phyloP scores from a whole-genome alignment of 2,113 vertebrate species.

The Brachypodius melanocephalos region DNA sequence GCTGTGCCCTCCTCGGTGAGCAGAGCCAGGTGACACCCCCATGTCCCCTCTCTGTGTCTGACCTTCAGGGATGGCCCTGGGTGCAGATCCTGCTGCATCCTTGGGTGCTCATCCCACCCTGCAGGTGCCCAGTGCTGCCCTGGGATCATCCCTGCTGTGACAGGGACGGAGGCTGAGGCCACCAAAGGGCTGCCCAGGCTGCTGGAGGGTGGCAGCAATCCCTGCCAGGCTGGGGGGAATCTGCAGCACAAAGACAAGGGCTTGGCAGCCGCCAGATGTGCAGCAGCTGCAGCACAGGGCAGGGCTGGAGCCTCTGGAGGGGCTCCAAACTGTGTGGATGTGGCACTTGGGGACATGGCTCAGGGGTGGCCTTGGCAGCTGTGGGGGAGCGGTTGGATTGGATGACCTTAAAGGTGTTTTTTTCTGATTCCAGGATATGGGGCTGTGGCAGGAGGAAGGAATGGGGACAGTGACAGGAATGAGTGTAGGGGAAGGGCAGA shows the following conservation, averaged over 20 bases:
- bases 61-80: neutral
- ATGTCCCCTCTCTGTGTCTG: neutral
- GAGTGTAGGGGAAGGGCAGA: neutral
- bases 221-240: neutral
- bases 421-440: neutral
- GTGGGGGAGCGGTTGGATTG: neutral
- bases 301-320: neutral
- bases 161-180: neutral
- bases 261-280: neutral
- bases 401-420: neutral
- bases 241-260: neutral
- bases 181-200: neutral
- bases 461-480: neutral
- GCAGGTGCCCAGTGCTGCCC: rapidly evolving
- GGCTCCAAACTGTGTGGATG: neutral
- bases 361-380: neutral
- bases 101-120: neutral
- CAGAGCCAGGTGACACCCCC: neutral
- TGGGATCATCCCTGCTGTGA: neutral
- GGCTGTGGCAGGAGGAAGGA: neutral
- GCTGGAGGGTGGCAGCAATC: neutral
- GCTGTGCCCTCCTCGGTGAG: neutral
- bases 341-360: neutral
- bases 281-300: neutral
- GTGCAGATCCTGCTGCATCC: neutral